These are phyloP conservation scores for Trichacis sp. DNA, from an alignment of 2,888 invertebrate genomes.

Conservation along the genomic window DNA sequence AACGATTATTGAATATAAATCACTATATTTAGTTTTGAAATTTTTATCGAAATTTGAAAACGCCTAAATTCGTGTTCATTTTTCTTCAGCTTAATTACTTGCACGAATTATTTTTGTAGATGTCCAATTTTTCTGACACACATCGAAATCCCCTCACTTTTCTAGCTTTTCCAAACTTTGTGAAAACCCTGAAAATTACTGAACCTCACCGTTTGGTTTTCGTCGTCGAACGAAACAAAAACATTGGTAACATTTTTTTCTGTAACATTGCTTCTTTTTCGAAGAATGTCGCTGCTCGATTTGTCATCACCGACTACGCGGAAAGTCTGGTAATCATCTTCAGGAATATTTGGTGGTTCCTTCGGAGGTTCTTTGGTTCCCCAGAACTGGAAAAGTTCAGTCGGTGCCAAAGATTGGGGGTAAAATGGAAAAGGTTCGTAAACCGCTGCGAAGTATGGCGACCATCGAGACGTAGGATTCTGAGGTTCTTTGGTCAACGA, in stretches of 20 bases:
- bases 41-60: too few species aligned
- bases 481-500: background rate
- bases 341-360: background rate
- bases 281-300: conserved; percentile 4
- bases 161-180: too few species aligned
- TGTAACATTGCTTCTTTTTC: conserved; percentile 10
- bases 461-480: conserved; percentile 17
- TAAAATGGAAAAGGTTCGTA: conserved; percentile 53
- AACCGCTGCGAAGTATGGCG: conserved; percentile 51
- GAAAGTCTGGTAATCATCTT: background rate
- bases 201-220: conserved; percentile 1
- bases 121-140: too few species aligned
- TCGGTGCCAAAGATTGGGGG: conserved; percentile 41
- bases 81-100: too few species aligned
- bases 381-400: conserved; percentile 31
- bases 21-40: too few species aligned
- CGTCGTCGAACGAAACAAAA: background rate
- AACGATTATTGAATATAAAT: too few species aligned
- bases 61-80: too few species aligned
- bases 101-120: too few species aligned
- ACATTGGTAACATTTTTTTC: conserved; percentile 6
- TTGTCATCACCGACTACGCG: conserved; percentile 20
- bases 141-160: too few species aligned
- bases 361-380: conserved; percentile 15
- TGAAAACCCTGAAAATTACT: too few species aligned